Evolutionary conservation across 2,797 vertebrate genomes (phyloP), one percentile per base, ranked within the genome.

Genomic region (Parambassis ranga): DNA sequence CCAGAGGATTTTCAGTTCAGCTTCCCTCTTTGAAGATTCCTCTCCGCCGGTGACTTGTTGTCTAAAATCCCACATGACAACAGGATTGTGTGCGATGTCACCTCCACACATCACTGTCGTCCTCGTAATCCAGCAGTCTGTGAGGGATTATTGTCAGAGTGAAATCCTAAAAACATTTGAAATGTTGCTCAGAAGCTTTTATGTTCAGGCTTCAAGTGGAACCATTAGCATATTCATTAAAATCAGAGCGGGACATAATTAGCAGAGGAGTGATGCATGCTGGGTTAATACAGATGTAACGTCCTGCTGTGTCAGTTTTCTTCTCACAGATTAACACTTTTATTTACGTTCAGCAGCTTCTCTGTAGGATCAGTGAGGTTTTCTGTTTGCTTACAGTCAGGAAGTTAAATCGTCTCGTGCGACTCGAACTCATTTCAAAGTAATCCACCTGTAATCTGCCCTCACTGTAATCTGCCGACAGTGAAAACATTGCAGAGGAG

Each of bases 361-460:
- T 13, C 15, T 30, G 0, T 0, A 13, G 67, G 53, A 44, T 58
- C 37, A 10, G 6, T 3, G 9, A 16, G 3, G 7, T n/a, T 23
- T 44, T 38, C 31, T 46, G 4, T 63, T 26, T 16, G 20, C 43
- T 32, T 11, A 16, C 49, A 31, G 19, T 38, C 3, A 16, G 5
- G 5, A 56, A 30, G 36, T 52, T 5, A 33, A 64, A 59, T 31
- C 52, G 33, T 32, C 1, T 5, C 14, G 10, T 44, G 43, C 36
- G 31, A 44, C 39, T 52, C 23, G 30, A 47, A 15, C 22, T 55
- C 53, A 18, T 77, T 63, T 50, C 30, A 43, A 3, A 65, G 37
- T 73, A 78, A 67, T 74, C 75, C 75, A 70, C 65, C 75, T 74
- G 51, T 66, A 78, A 74, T 58, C 64, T 51, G 52, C 6, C 10